Base-by-base conservation (phyloP, 2,113 vertebrate species). In the Phaethon lepturus region DNA sequence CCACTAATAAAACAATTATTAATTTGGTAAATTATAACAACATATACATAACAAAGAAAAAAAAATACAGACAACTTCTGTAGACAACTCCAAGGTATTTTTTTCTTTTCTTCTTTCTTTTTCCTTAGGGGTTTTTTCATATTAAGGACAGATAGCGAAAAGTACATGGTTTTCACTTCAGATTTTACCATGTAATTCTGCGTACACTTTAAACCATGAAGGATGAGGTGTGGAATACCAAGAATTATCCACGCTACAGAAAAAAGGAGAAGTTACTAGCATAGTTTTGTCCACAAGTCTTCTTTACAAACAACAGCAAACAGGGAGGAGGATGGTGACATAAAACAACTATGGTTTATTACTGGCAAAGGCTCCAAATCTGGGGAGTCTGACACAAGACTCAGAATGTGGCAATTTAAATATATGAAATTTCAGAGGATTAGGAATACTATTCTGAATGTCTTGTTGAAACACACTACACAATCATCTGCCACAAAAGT, bases 91-190 rank as follows among this genome's bases (percentile, higher is more conserved):
- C 33, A 53, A 85, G 17, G 40, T 8, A 16, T 33, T 62, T 33
- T 1, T 6, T n/a, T 26, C 17, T 23, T 63, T 52, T 23, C 2
- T 26, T n/a, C 6, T 18, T 31, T 55, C 5, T 11, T 38, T 63
- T 44, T 11, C 5, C 10, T 33, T n/a, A 8, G 38, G 38, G 38
- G 5, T n/a, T 20, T 40, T 18, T 11, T 17, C 44, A 18, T 56
- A 40, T 77, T 74, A 55, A 71, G 58, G 17, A 25, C 14, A 90
- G 50, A 67, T 47, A 75, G 53, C 3, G 1, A 77, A 55, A 93
- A 91, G 16, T 28, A 49, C n/a, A 86, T 45, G 88, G 79, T 56
- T 96, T 95, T 96, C 91, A 97, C 73, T 95, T 86, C 60, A 84
- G 52, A 97, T 95, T 95, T 95, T 49, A 95, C 62, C 2, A 0